These are phyloP conservation scores for Crepidodera aurea DNA, from an alignment of 2,888 invertebrate species.

Conservation along the genomic window DNA sequence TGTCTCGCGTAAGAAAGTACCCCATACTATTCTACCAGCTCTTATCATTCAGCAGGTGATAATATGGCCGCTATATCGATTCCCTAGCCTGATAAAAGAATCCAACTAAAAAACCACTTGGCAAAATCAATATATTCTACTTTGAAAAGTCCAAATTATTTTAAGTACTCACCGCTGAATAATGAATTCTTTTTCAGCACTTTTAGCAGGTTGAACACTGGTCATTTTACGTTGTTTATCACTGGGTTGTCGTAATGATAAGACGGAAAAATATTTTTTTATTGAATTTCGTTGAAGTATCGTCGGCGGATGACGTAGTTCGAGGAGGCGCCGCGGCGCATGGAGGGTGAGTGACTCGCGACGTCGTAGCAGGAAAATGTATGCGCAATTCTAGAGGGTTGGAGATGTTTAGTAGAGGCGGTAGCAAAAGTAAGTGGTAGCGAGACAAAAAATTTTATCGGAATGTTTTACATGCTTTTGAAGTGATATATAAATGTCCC, in stretches of 20 bases:
- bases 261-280: constrained; percentile 12
- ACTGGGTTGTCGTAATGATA: neutral
- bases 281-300: constrained; percentile 10
- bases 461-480: no score
- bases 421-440: neutral
- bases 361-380: constrained; percentile 11
- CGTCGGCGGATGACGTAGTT: constrained; percentile 25
- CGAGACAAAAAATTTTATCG: no score
- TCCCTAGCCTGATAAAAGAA: constrained; percentile 25
- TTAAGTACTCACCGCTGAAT: constrained; percentile 40
- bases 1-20: no score
- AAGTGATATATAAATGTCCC: no score
- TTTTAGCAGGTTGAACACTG: constrained; percentile 47
- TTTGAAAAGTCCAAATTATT: neutral
- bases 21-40: neutral
- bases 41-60: constrained; percentile 25
- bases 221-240: constrained; percentile 43
- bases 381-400: constrained; percentile 26
- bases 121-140: neutral
- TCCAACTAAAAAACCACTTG: neutral
- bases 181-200: constrained; percentile 47
- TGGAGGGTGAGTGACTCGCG: constrained; percentile 28
- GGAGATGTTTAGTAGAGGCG: neutral
- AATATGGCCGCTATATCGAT: constrained; percentile 37
- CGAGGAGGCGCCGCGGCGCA: constrained; percentile 32